A percentile compares a stretch with the other conserved stretches of the same genome.
Evolutionary conservation across 2,113 vertebrate genomes (phyloP).

Genomic region (Hyperoodon ampullatus): DNA sequence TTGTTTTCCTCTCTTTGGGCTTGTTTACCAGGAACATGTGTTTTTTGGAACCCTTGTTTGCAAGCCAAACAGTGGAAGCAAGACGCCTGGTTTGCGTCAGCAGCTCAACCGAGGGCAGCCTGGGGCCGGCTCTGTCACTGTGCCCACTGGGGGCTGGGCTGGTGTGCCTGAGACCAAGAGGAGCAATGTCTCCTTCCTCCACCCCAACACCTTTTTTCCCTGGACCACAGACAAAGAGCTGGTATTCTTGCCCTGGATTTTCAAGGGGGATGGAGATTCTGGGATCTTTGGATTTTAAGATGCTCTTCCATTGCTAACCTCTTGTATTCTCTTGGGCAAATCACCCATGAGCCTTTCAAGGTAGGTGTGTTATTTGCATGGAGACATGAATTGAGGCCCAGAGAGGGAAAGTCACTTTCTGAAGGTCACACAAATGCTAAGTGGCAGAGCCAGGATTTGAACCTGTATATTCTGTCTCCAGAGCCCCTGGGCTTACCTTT

Average conservation of each 20-base stretch:
- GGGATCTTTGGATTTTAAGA: not conserved
- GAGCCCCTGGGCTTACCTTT: not conserved
- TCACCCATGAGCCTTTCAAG: not conserved
- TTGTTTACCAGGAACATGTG: constrained; percentile 61
- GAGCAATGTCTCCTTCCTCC: not conserved
- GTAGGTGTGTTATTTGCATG: not conserved
- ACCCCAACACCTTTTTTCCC: not conserved
- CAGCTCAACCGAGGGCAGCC: not conserved
- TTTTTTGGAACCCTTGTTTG: constrained; percentile 57
- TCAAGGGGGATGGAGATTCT: not conserved
- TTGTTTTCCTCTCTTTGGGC: constrained; percentile 59
- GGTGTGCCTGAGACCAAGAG: not conserved
- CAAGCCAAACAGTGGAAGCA: constrained; percentile 46
- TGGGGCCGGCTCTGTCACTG: not conserved
- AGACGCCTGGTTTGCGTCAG: constrained; percentile 16
- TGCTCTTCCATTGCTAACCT: not conserved
- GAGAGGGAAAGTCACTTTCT: not conserved
- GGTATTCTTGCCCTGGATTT: not conserved
- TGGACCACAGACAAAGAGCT: not conserved
- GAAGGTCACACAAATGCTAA: not conserved
- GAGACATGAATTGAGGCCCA: not conserved
- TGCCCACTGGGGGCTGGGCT: not conserved
- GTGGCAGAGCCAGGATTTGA: not conserved
- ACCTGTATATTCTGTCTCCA: not conserved
- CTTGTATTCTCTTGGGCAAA: not conserved